Evolutionary conservation across 2,888 invertebrate species (phyloP).

Genomic region (Rhagonycha lutea): DNA sequence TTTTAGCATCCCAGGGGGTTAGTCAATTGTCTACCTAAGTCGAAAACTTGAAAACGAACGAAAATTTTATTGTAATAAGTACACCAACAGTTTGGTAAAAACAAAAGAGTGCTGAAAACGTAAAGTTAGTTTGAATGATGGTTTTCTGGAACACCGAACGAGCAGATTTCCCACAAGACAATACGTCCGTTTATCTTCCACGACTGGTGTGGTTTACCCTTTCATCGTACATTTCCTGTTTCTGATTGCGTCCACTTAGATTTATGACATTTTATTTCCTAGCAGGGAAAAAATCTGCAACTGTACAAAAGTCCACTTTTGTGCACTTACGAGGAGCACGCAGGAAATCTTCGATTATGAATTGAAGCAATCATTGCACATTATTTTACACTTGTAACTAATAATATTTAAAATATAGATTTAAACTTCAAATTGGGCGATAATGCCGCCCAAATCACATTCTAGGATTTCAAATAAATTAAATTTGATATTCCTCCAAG

Average conservation of each 20-base stretch:
- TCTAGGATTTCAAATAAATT: no score
- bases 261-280: slow-evolving; percentile 36
- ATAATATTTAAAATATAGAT: no score
- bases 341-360: neutral
- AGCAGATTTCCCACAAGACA: slow-evolving; percentile 42
- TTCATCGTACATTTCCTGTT: slow-evolving; percentile 38
- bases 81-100: neutral
- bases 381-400: no score
- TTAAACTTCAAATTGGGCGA: no score
- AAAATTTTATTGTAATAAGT: slow-evolving; percentile 5
- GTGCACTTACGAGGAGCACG: neutral
- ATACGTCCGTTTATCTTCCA: slow-evolving; percentile 34
- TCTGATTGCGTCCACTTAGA: slow-evolving; percentile 42
- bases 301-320: neutral
- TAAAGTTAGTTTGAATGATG: slow-evolving; percentile 19
- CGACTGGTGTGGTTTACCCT: slow-evolving; percentile 32
- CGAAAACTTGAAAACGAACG: slow-evolving; percentile 11
- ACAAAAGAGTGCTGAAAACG: slow-evolving; percentile 2
- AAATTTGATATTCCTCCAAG: no score
- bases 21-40: slow-evolving; percentile 14
- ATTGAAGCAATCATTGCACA: no score
- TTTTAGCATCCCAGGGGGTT: slow-evolving; percentile 7
- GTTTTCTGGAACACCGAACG: slow-evolving; percentile 21
- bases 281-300: neutral
- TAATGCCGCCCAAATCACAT: no score